phyloP scores from a whole-genome alignment of 2,113 vertebrate species.

The Nematolebias whitei region DNA sequence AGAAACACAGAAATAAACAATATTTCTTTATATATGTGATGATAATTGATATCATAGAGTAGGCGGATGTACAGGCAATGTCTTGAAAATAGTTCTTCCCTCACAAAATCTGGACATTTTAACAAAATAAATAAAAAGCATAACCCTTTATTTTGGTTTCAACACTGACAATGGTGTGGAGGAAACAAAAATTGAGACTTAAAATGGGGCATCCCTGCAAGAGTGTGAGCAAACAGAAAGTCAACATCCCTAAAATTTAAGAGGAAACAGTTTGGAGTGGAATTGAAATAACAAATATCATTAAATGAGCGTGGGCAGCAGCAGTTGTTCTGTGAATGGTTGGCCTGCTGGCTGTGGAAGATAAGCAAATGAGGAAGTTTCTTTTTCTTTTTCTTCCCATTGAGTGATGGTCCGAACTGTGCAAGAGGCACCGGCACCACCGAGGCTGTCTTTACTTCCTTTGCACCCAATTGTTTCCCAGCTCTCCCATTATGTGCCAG shows the following conservation, averaged over 20 bases:
- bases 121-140: not conserved
- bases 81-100: not conserved
- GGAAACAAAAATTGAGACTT: constrained; percentile 6
- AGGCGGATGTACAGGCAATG: not conserved
- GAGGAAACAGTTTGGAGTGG: constrained; percentile 52
- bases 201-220: constrained; percentile 25
- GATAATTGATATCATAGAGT: not conserved
- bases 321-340: constrained; percentile 60
- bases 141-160: constrained; percentile 6
- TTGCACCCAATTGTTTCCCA: constrained; percentile 55
- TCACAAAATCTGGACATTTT: not conserved
- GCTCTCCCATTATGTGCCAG: constrained; percentile 42
- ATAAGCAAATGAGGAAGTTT: constrained; percentile 62
- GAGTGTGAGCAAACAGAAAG: constrained; percentile 45
- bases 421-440: constrained; percentile 37
- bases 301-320: constrained; percentile 49
- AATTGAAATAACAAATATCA: constrained; percentile 70
- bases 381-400: constrained; percentile 47
- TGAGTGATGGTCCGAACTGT: constrained; percentile 45
- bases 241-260: constrained; percentile 56
- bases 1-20: not conserved
- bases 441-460: constrained; percentile 44
- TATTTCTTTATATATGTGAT: not conserved
- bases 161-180: constrained; percentile 4
- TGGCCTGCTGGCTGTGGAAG: constrained; percentile 67